A percentile compares a stretch with the other conserved stretches of the same genome.
Conservation (phyloP, 1,140 invertebrate genomes). For the Dolichoris vasculosae region DNA sequence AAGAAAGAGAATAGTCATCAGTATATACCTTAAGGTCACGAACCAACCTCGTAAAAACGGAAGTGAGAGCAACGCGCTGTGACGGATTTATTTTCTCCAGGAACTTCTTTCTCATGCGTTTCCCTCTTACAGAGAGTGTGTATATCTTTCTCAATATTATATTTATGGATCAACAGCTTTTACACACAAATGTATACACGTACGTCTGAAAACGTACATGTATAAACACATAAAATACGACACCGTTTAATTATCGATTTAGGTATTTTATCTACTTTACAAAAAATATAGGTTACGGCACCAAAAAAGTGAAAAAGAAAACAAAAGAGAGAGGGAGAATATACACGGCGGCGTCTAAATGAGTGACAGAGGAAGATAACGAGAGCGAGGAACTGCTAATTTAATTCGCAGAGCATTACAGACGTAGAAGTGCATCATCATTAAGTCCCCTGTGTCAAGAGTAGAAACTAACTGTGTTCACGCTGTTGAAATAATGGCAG, state of each 20-base stretch:
- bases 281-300: conserved; percentile 17
- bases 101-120: conserved; percentile 35
- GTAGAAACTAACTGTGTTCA: not conserved
- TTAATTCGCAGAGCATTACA: conserved; percentile 50
- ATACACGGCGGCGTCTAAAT: not conserved
- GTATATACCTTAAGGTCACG: conserved; percentile 8
- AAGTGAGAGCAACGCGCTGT: conserved; percentile 42
- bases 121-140: not conserved
- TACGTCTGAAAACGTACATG: no score
- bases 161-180: not conserved
- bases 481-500: conserved; percentile 1
- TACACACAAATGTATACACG: not conserved
- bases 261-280: not conserved
- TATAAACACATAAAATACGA: no score
- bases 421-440: conserved; percentile 3
- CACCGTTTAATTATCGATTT: no score
- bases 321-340: not conserved
- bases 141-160: not conserved
- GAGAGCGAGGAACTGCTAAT: conserved; percentile 51
- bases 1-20: not conserved
- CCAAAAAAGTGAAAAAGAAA: not conserved
- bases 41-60: conserved; percentile 1
- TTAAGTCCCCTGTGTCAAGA: not conserved
- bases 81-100: not conserved
- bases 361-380: not conserved